Conservation (phyloP, 2,888 invertebrate species). For the Drosophila limbata region DNA sequence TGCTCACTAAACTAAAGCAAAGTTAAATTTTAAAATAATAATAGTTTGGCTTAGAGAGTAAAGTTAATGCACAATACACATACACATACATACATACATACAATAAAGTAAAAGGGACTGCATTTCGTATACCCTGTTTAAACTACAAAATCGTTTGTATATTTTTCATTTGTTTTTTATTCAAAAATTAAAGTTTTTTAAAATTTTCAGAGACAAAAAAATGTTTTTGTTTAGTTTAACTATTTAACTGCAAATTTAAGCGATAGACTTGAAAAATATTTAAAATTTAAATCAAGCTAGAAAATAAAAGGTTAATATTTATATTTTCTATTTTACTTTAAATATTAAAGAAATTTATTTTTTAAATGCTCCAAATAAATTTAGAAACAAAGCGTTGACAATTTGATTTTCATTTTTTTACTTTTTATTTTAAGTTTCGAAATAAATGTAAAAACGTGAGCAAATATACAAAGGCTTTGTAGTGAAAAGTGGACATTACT, state of each 20-base stretch:
- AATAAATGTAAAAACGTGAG: too few relatives aligned
- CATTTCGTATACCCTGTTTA: background rate
- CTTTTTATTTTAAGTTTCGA: too few relatives aligned
- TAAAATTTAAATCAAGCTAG: too few relatives aligned
- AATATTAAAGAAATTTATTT: too few relatives aligned
- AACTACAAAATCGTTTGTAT: background rate
- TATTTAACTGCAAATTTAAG: too few relatives aligned
- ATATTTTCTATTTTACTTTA: too few relatives aligned
- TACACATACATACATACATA: constrained; percentile 27
- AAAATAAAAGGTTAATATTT: too few relatives aligned
- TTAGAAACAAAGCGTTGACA: too few relatives aligned
- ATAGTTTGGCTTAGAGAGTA: background rate
- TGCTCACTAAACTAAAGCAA: constrained; percentile 11
- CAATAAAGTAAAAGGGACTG: constrained; percentile 7
- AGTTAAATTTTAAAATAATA: background rate
- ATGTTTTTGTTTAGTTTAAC: too few relatives aligned
- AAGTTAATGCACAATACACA: constrained; percentile 36
- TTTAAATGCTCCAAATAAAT: too few relatives aligned
- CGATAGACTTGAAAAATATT: too few relatives aligned
- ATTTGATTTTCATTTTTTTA: too few relatives aligned
- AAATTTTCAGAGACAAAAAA: background rate
- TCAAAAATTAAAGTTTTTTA: background rate
- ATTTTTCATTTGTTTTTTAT: background rate
- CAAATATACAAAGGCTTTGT: background rate
- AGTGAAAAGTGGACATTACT: background rate